Base-by-base conservation (phyloP, 2,888 invertebrate species). In the Smittia sp. region DNA sequence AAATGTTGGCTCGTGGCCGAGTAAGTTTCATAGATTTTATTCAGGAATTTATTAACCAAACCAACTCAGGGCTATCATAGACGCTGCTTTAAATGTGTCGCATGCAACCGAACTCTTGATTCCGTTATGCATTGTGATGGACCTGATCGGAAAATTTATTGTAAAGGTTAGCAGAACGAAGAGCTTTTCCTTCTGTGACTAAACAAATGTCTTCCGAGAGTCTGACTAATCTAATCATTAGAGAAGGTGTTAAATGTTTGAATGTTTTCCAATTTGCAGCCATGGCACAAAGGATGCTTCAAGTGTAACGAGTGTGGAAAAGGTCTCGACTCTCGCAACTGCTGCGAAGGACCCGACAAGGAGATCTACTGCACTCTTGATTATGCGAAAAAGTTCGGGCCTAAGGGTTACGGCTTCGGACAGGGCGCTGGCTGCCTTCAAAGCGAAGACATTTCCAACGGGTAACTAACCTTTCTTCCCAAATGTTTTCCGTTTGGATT, bases 331-430 rank as follows among this genome's bases (percentile, higher is more conserved):
- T 94, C 94, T 77, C 89, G 91, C 80, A 92, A 91, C 85, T 93
- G 92, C 86, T 94, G 94, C 84, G 95, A 94, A 84, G 96, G 93
- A 80, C 92, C 96, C 79, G 94, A 96, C 83, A 93, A 92, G 87
- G 93, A 96, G 82, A 93, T 96, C 86, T 97, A 94, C 86, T 97
- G 97, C 87, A 96, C 85, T 93, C 93, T 92, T 81, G 98, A 98
- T 88, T 97, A 98, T 86, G 94, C 90, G 82, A 94, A 96, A 88
- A 93, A 90, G 87, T 97, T 94, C 85, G 98, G 98, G 79, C 97
- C 97, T 80, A 96, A 94, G 86, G 95, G 95, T 84, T 96, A 96
- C 84, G 97, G 96, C 80, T 97, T 94, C 84, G 98, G 98, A 80
- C 94, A 94, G 85, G 98, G 98, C 81, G 94, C 93, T 81, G 95